Base-by-base conservation (phyloP, 2,797 vertebrate species). In the Mus caroli region DNA sequence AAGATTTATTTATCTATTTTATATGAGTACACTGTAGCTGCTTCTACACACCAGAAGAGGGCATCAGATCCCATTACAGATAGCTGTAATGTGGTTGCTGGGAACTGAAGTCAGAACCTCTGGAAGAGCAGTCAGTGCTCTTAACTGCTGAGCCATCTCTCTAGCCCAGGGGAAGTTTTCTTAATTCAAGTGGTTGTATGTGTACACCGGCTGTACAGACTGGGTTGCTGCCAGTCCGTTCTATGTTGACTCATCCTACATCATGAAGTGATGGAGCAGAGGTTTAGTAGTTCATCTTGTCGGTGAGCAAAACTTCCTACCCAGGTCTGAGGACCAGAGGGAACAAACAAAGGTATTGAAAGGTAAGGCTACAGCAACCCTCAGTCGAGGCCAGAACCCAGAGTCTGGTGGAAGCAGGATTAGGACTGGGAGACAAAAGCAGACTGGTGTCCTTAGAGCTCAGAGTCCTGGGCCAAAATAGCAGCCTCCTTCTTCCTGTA, bases 221-320 rank as follows among this genome's bases (percentile, higher is more conserved):
- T 20, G 37, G 15, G n/a, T 0, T 17, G n/a, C 50, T 56, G 12
- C 40, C 8, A 3, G 40, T 31, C 4, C 15, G 1, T 20, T 43
- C 3, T 13, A 0, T 0, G 1, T 4, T 4, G 6, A n/a, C 26
- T 34, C 1, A 6, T 1, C 43, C 37, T 1, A 7, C 28, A 40
- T 15, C 8, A 19, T 1, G 1, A 19, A 13, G 46, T 0, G 4
- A 13, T 5, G 0, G 6, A 1, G 0, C 20, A 76, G 19, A 3
- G 11, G 9, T 12, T 34, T 12, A 13, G 24, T 12, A 4, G n/a
- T 14, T 37, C 2, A 1, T 31, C 0, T 6, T 6, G 12, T 3
- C 6, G 1, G 14, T 4, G 13, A 3, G 50, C 52, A 40, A 73
- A 20, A 69, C 60, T 26, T 14, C 37, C 11, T 34, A 73, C 78